Evolutionary conservation across 2,797 vertebrate genomes (phyloP), one percentile per base, ranked within the genome.

Genomic region (Parauchenoglanis ngamensis): DNA sequence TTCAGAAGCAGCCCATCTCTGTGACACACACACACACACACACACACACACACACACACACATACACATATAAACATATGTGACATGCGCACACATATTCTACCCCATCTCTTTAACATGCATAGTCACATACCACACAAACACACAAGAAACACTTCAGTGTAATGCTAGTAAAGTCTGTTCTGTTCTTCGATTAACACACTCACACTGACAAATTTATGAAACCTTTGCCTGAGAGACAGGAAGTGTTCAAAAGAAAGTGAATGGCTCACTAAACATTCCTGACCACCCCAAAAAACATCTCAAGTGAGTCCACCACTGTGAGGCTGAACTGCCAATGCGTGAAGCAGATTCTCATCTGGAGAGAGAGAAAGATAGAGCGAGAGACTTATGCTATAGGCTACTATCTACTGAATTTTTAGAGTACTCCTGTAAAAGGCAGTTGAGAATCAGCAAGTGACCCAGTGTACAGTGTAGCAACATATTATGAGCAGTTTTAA

Each of bases 151-250:
- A 57, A 84, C 46, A 13, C 73, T 90, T 94, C 90, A 93, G 93
- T 94, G 91, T 92, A 90, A 87, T 92, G 92, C 90, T 93, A 94
- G 93, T 91, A 92, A 89, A 89, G 88, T 92, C 90, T 92, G 83
- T 89, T 88, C 92, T 93, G 95, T 95, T 93, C 93, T 83, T 94
- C 93, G 94, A 95, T 96, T 95, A 96, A 94, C 92, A 94, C 93
- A 88, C 91, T 93, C 93, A 94, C 94, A 95, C 94, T 96, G 94
- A 96, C 92, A 95, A 95, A 95, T 94, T 94, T 90, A 84, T 89
- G 91, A 92, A 92, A 88, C 88, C 89, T 92, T 92, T 90, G 93
- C 93, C 91, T 94, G 91, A 90, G 88, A 93, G 92, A 93, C 92
- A 95, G 93, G 92, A 96, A 95, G 94, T 94, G 92, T 94, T 96